Conservation (phyloP, 1,140 invertebrate species). For the Drosophila punjabiensis region DNA sequence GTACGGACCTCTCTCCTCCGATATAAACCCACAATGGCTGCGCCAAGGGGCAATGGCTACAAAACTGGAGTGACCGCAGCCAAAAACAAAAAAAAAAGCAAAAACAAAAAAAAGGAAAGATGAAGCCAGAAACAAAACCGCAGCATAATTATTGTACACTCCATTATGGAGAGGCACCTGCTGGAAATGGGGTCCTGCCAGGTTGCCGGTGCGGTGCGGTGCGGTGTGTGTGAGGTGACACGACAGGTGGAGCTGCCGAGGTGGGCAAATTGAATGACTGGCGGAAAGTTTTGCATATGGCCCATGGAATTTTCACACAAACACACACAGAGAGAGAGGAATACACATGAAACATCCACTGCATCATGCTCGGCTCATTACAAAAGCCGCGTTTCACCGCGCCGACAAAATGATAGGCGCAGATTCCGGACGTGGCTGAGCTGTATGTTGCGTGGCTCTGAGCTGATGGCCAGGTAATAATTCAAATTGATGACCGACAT, state of each 20-base stretch:
- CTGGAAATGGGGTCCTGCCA: not conserved
- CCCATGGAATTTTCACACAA: constrained; percentile 32
- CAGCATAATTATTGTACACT: constrained; percentile 73
- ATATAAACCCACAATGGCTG: constrained; percentile 3
- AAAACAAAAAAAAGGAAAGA: not conserved
- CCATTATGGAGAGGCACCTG: constrained; percentile 46
- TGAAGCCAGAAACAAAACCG: constrained; percentile 43
- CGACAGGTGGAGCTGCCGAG: not conserved
- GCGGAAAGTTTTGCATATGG: constrained; percentile 47
- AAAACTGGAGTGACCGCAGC: constrained; percentile 21
- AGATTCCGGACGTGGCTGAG: constrained; percentile 25
- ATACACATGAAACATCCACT: constrained; percentile 16
- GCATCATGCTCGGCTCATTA: constrained; percentile 77
- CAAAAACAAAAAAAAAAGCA: not conserved
- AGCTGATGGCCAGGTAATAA: constrained; percentile 34
- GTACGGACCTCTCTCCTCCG: not conserved
- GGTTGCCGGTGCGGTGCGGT: not conserved
- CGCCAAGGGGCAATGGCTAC: constrained; percentile 3
- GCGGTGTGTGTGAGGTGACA: not conserved
- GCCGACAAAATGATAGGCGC: constrained; percentile 50
- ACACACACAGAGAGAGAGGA: not conserved
- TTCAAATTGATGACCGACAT: constrained; percentile 52
- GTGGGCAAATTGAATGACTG: constrained; percentile 69
- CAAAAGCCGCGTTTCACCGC: constrained; percentile 59
- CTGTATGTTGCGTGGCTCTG: constrained; percentile 3